Evolutionary conservation across 1,140 invertebrate species (phyloP).

Genomic region (Drosophila prosaltans): DNA sequence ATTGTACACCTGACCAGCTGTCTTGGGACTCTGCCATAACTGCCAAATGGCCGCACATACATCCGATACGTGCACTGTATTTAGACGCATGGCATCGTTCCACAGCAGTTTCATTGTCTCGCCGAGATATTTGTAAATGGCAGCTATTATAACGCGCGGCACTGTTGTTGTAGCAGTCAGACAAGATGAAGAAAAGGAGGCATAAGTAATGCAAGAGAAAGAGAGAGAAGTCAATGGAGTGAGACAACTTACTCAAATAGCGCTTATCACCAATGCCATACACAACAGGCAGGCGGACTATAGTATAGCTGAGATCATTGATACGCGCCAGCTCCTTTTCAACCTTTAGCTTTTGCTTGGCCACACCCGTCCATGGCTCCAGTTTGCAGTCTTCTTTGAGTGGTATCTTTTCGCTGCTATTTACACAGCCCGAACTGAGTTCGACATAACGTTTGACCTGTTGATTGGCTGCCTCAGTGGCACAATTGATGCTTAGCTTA

Average conservation of each 20-base stretch:
- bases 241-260: slow-evolving; percentile 88
- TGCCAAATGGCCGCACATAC: slow-evolving; percentile 91
- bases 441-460: slow-evolving; percentile 90
- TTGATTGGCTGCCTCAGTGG: slow-evolving; percentile 88
- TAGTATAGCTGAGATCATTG: slow-evolving; percentile 88
- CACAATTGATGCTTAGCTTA: slow-evolving; percentile 92
- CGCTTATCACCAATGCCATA: slow-evolving; percentile 93
- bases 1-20: slow-evolving; percentile 89
- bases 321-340: slow-evolving; percentile 89
- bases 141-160: slow-evolving; percentile 92
- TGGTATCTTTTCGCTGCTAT: slow-evolving; percentile 90
- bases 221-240: slow-evolving; percentile 14
- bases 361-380: slow-evolving; percentile 93
- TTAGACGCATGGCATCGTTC: slow-evolving; percentile 92
- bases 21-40: slow-evolving; percentile 81
- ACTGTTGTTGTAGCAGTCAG: slow-evolving; percentile 86
- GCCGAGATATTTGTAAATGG: slow-evolving; percentile 93
- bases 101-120: slow-evolving; percentile 96
- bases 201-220: slow-evolving; percentile 24
- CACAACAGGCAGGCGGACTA: slow-evolving; percentile 92
- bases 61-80: slow-evolving; percentile 94
- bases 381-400: slow-evolving; percentile 90
- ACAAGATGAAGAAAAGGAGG: slow-evolving; percentile 38
- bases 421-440: slow-evolving; percentile 92
- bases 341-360: slow-evolving; percentile 92